Evolutionary conservation across 2,888 invertebrate genomes (phyloP), one percentile per base, ranked within the genome.

Genomic region (Pollenia amentaria): DNA sequence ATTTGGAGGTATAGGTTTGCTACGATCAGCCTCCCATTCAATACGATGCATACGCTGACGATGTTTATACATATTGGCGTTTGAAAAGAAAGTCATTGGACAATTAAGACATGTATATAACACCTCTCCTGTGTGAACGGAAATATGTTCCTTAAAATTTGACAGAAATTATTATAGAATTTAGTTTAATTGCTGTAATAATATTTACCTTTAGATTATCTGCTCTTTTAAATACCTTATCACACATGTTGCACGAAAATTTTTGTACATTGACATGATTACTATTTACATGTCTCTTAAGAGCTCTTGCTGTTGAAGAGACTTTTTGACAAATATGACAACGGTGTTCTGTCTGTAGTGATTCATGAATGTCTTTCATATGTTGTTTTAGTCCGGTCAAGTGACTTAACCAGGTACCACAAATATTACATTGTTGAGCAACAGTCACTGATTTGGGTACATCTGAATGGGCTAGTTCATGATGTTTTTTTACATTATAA

Each of bases 61-160:
- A 90, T 93, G 93, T 84, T 92, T 92, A 89, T 93, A 92, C 92
- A 93, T 92, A 88, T 93, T 93, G 70, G 92, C 92, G 88, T 91
- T 92, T 0, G 92, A 93, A 85, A 92, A 93, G 89, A 93, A 93
- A 3, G 92, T 93, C 90, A 92, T 92, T n/a, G 93, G 91, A 64
- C 93, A 93, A 89, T 93, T 92, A 16, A 91, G 91, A 64, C 93
- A 93, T 9, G 91, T 92, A 82, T 93, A 93, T 7, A 93, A 88
- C 7, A 92, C 92, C 84, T 93, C 92, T 7, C 93, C 92, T 0
- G 93, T 93, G 80, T 93, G 93, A 3, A 92, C 91, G 8, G 93
- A 92, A 38, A 92, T 92, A 88, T 93, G 93, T 76, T 93, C 93
- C 92, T 92, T 69, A 1, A 82, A 60, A 21, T n/a, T 55, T 44